Base-by-base conservation (phyloP, 1,140 invertebrate species). In the Littorina saxatilis region DNA sequence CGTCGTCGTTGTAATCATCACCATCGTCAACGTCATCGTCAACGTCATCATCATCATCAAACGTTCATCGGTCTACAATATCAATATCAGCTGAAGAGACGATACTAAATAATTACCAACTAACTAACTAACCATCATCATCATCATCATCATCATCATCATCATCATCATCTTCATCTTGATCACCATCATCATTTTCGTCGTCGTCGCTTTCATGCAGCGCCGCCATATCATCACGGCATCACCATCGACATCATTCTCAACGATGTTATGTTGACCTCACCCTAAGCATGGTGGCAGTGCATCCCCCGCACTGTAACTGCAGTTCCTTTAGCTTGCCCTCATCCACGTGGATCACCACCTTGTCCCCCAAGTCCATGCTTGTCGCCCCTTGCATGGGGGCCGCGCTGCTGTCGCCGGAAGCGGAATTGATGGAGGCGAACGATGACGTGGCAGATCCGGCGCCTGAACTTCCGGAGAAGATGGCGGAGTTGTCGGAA, bases 201-300 rank as follows among this genome's bases (percentile, higher is more conserved):
- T 20, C 20, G 52, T 58, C 52, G 20, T 58, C 52, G 27, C 5
- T 58, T 3, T 58, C 20, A 5, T 58, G 17, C 52, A 58, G 20
- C 2, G 20, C 20, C 27, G 52, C 27, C 52, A 58, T 58, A 20
- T 11, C n/a, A n/a, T n/a, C 47, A 11, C 55, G 13, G 4, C 13
- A 15, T 58, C 55, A 58, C 55, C n/a, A 9, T 58, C 55, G n/a
- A 7, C 55, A 58, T 58, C 15, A 23, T 58, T 23, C 9, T 27
- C 55, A 23, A 27, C 9, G 5, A 58, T 23, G 13, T 58, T 4
- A 58, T 47, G 43, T 5, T 17, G 43, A 40, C 13, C 37, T 39
- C n/a, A 78, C 76, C 35, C 27, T 78, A 32, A 78, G 4, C 58
- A 78, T 78, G 76, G 55, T 63, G 20, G 58, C 76, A 2, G 76